Percentiles rank a stretch among this genome's conserved stretches.
Evolutionary conservation across 1,140 invertebrate genomes (phyloP).

Genomic region (Brachystomella parvula): DNA sequence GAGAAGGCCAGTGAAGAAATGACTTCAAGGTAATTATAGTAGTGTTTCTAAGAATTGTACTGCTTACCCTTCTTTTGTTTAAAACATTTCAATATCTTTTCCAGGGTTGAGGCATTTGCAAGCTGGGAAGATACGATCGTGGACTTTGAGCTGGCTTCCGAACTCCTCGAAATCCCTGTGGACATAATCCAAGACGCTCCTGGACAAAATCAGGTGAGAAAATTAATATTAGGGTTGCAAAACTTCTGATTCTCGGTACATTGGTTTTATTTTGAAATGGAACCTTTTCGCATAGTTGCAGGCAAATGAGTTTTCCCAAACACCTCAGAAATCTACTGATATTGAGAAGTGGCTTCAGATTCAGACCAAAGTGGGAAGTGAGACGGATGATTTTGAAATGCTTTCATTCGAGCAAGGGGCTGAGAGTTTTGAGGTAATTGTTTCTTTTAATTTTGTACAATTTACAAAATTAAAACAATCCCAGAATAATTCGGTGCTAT

Average conservation of each 20-base stretch:
- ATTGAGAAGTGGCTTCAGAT: neutral
- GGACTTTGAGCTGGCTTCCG: neutral
- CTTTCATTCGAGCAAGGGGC: neutral
- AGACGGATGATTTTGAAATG: slow-evolving; percentile 1
- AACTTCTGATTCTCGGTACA: neutral
- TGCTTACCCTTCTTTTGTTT: neutral
- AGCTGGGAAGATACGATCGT: neutral
- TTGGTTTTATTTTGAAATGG: too few relatives aligned
- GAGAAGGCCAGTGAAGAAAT: neutral
- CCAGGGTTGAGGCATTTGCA: neutral
- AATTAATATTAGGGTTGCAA: neutral
- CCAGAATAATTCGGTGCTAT: too few relatives aligned
- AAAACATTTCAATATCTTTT: neutral
- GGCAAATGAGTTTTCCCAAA: neutral
- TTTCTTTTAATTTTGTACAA: neutral
- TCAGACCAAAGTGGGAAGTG: neutral
- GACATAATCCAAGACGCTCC: neutral
- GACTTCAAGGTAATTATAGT: neutral
- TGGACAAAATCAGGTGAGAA: neutral
- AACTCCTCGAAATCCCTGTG: neutral
- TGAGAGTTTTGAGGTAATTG: neutral
- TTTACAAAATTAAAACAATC: neutral
- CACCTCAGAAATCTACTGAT: neutral
- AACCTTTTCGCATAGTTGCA: neutral
- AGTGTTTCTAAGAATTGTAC: neutral